phyloP scores from a whole-genome alignment of 2,113 vertebrate species.

The Sporophila hypoxantha region DNA sequence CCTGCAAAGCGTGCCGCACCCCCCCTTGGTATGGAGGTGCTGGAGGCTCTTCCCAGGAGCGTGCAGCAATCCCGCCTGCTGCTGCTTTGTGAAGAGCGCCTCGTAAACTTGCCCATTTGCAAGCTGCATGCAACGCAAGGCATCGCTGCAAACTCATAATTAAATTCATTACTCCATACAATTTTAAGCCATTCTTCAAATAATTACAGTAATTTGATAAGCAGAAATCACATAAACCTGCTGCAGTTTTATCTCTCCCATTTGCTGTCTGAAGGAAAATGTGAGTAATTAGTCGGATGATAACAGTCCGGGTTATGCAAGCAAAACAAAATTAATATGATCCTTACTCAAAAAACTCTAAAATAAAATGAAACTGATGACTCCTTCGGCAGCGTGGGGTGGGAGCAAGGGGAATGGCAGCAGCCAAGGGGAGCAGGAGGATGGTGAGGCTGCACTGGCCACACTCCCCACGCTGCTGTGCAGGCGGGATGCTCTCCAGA shows the following conservation, averaged over 20 bases:
- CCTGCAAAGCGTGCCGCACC: background rate
- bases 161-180: constrained; percentile 64
- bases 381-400: background rate
- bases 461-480: background rate
- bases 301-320: constrained; percentile 58
- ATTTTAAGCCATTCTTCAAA: constrained; percentile 68
- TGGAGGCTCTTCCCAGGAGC: background rate
- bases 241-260: constrained; percentile 63
- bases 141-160: constrained; percentile 57
- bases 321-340: constrained; percentile 66
- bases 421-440: background rate
- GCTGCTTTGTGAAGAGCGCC: background rate
- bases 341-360: background rate
- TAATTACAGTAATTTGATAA: constrained; percentile 69
- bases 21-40: background rate
- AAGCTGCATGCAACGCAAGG: constrained; percentile 25
- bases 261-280: constrained; percentile 64
- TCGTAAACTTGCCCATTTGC: constrained; percentile 23
- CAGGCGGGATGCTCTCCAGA: background rate
- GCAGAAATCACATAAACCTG: constrained; percentile 64
- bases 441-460: background rate
- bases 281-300: constrained; percentile 58
- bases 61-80: background rate
- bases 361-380: background rate
- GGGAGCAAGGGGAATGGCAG: background rate